Evolutionary conservation across 2,888 invertebrate genomes (phyloP).

Genomic region (Clepsis dumicolana): DNA sequence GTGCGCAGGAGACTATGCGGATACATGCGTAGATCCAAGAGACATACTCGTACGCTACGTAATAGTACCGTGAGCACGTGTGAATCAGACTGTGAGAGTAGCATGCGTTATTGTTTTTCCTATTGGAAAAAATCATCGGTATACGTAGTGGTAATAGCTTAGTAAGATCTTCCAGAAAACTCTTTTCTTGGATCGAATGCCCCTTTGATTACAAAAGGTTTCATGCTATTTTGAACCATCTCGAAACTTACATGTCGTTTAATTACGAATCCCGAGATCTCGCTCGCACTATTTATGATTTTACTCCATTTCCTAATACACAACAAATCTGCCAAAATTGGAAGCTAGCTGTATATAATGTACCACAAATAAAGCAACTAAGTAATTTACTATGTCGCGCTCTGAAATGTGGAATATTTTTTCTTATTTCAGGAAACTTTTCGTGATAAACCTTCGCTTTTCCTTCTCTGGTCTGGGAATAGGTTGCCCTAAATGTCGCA

Average conservation of each 20-base stretch:
- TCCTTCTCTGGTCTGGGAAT: conserved; percentile 1
- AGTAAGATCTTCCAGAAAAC: neutral
- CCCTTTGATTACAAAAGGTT: neutral
- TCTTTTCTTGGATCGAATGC: neutral
- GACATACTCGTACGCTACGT: conserved; percentile 52
- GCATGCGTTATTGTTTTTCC: conserved; percentile 56
- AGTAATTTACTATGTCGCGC: conserved; percentile 11
- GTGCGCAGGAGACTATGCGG: conserved; percentile 58
- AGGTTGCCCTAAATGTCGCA: neutral
- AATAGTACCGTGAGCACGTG: conserved; percentile 60
- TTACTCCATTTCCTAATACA: no score
- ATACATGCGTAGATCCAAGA: conserved; percentile 57
- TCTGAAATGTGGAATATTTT: conserved; percentile 17
- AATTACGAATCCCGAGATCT: no score
- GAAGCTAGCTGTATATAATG: neutral
- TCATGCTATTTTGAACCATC: neutral
- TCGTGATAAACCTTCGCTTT: conserved; percentile 14
- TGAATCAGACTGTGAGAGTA: conserved; percentile 78
- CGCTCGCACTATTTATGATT: no score
- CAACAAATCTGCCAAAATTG: no score
- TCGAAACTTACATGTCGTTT: no score
- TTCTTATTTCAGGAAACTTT: conserved; percentile 17
- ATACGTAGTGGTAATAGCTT: neutral
- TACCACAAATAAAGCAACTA: neutral
- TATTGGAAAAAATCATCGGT: conserved; percentile 14